Percentiles rank a stretch among this genome's conserved stretches.
These are phyloP conservation scores for Drosophila sp. DNA, from an alignment of 1,140 invertebrate species.

Conservation along the genomic window DNA sequence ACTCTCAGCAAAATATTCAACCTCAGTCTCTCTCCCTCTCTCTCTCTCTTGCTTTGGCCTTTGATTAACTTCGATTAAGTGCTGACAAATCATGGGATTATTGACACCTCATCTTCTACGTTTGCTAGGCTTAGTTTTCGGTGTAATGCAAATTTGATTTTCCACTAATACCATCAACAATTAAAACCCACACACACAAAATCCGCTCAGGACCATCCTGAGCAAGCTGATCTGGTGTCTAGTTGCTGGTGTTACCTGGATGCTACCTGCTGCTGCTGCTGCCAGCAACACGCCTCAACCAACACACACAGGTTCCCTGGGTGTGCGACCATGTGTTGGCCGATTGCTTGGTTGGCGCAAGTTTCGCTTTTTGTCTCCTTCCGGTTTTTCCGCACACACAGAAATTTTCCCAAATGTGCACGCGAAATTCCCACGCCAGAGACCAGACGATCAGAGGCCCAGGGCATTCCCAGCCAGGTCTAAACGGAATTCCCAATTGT, in stretches of 20 bases:
- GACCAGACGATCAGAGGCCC: background rate
- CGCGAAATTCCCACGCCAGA: constrained; percentile 68
- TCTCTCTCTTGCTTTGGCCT: background rate
- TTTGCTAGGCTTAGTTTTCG: background rate
- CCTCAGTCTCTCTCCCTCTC: background rate
- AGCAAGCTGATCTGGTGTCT: background rate
- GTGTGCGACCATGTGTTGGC: constrained; percentile 48
- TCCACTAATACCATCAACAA: constrained; percentile 80
- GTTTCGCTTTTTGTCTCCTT: constrained; percentile 60
- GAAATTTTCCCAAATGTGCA: constrained; percentile 36
- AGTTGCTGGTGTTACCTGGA: too few species aligned
- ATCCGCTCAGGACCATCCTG: background rate
- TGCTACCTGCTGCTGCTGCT: constrained; percentile 44
- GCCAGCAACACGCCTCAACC: background rate
- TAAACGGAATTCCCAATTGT: constrained; percentile 63
- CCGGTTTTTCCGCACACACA: constrained; percentile 71
- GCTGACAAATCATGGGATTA: constrained; percentile 70
- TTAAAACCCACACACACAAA: constrained; percentile 54
- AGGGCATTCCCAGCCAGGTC: constrained; percentile 64
- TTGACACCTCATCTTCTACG: constrained; percentile 59
- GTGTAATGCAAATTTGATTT: constrained; percentile 74
- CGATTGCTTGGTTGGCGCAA: constrained; percentile 65
- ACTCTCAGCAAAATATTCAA: constrained; percentile 3
- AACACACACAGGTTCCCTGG: constrained; percentile 1
- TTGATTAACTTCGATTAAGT: constrained; percentile 78